Base-by-base conservation (phyloP, 1,140 invertebrate species). In the Protaetia brevitarsis region DNA sequence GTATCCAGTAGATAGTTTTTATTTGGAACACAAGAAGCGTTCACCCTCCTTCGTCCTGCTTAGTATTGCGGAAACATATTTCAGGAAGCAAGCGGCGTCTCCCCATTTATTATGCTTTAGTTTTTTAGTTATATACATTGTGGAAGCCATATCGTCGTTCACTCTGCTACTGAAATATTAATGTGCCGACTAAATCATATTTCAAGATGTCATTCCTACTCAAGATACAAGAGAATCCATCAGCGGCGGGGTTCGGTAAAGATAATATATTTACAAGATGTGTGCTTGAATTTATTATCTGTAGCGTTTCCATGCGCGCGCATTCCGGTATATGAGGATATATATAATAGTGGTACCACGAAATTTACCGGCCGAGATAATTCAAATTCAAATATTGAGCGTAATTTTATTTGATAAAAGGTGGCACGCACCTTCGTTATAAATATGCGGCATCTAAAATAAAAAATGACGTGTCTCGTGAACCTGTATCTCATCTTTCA, bases 211-310 rank as follows among this genome's bases (percentile, higher is more conserved):
- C 66, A 64, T 68, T 64, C 29, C 51, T 68, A 37, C 34, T 23
- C 56, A 26, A 60, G 66, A 67, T 67, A 67, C 63, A 4, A 16
- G 28, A 41, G 31, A 41, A 64, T 64, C 62, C 56, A 68, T 68
- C 66, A 68, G 59, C 23, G 51, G 41, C 2, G 5, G 41, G 23
- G 16, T 41, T 61, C 60, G 8, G 62, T 64, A 51, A 64, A 68
- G 62, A 68, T 68, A 68, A 68, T 68, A 64, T 68, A 68, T 68
- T 68, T 68, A 64, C 66, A 64, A 67, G 51, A 68, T 68, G 63
- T 64, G 51, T 36, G 30, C 29, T 56, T 59, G 61, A 58, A 66
- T 66, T 66, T 66, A 66, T 66, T 66, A 66, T 31, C 66, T 63
- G 16, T 8, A 45, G 10, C 34, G 23, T n/a, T n/a, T 29, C 19